phyloP scores from a whole-genome alignment of 30 jellyfish, hydroid and myxozoan species.

The Mastigias papua region DNA sequence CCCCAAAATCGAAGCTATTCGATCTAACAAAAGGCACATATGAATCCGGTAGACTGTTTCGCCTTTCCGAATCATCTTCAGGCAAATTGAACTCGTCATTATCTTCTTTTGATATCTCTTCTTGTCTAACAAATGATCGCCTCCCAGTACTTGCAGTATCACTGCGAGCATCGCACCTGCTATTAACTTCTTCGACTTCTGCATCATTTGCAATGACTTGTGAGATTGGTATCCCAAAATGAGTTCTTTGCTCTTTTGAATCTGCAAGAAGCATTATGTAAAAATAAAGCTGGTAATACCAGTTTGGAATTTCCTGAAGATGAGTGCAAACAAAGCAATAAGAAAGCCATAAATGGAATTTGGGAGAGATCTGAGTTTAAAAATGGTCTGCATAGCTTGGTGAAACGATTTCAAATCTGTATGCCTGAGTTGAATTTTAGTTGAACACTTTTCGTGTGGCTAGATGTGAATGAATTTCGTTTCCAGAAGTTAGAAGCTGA shows the following conservation, averaged over 20 bases:
- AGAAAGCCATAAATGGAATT: too few species aligned
- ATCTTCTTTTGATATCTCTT: slow-evolving; percentile 49
- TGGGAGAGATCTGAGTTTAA: too few species aligned
- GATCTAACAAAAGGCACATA: slow-evolving; percentile 52
- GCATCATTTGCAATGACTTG: slow-evolving; percentile 96
- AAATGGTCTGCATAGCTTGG: too few species aligned
- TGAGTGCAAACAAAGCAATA: background rate
- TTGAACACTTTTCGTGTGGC: too few species aligned
- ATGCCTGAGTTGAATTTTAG: too few species aligned
- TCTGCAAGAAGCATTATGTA: slow-evolving; percentile 1
- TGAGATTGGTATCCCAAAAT: slow-evolving; percentile 81
- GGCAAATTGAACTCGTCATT: slow-evolving; percentile 10
- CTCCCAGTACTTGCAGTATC: slow-evolving; percentile 49
- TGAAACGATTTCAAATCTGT: too few species aligned
- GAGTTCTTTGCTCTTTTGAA: slow-evolving; percentile 47
- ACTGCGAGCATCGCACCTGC: slow-evolving; percentile 49
- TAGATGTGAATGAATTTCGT: too few species aligned
- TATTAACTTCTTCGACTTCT: slow-evolving; percentile 65
- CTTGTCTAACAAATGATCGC: slow-evolving; percentile 57
- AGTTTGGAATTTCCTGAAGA: background rate
- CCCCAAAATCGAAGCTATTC: slow-evolving; percentile 54
- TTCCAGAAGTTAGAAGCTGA: too few species aligned
- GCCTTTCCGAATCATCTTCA: slow-evolving; percentile 19
- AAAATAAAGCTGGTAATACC: background rate
- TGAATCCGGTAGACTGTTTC: slow-evolving; percentile 55